Base-by-base conservation (phyloP, 1,140 invertebrate species). In the Lasioglossum baleicum region DNA sequence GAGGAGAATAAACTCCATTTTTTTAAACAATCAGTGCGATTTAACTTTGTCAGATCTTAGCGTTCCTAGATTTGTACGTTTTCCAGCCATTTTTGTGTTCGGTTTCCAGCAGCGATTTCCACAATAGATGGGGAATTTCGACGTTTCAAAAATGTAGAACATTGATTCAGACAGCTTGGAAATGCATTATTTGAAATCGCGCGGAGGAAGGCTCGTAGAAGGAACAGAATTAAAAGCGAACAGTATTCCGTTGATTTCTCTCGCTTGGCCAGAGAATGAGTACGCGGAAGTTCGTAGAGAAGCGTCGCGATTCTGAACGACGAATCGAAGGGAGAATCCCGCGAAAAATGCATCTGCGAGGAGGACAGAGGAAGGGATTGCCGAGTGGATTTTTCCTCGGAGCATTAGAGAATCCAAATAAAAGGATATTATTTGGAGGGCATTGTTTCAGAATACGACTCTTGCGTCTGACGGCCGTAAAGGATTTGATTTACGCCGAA, bases 111-210 rank as follows among this genome's bases (percentile, higher is more conserved):
- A 17, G 40, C 22, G 42, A 80, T 83, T 83, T 74, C 53, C 80
- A 81, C 17, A 66, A 20, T 51, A 22, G 35, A 31, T 6, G 13
- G 53, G 56, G 72, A 26, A 68, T n/a, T 53, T 7, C 13, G 53
- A 71, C 15, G 63, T 64, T n/a, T 8, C 5, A 8, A 6, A n/a
- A 58, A 58, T 58, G 56, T n/a, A 20, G n/a, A 58, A n/a, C 56
- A 58, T 58, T 7, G 56, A 58, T 58, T n/a, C 40, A 44, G 40
- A n/a, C 56, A 58, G 26, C 22, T 7, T 6, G 75, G 22, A 13
- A 73, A 84, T 85, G 82, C 83, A 85, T 84, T 85, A 84, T 85
- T 84, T 85, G 76, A 73, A 67, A 81, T 31, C 60, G 58, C 68
- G 70, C 72, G 67, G 51, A 56, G 40, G 48, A 31, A 44, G 51